Percentiles rank a stretch among this genome's conserved stretches.
Evolutionary conservation across 2,888 invertebrate species (phyloP).

Genomic region (Sturmia bella): DNA sequence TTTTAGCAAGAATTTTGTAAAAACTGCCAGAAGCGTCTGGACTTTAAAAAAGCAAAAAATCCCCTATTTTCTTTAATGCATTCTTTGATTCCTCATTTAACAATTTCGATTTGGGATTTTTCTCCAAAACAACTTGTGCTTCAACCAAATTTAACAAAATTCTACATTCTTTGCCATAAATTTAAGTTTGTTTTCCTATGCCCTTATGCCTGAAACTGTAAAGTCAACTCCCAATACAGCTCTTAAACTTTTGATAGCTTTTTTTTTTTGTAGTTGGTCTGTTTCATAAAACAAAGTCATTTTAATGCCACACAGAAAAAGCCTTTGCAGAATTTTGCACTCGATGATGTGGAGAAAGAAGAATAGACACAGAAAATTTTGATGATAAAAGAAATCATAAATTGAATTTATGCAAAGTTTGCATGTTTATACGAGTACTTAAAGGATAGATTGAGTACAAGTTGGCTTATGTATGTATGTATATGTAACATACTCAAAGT

Average conservation of each 20-base stretch:
- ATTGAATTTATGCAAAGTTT: constrained; percentile 69
- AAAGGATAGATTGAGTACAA: constrained; percentile 56
- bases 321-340: background rate
- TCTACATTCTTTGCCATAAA: too few species aligned
- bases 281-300: constrained; percentile 30
- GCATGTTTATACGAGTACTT: constrained; percentile 65
- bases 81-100: too few species aligned
- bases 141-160: too few species aligned
- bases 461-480: background rate
- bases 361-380: constrained; percentile 49
- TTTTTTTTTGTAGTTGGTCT: constrained; percentile 1
- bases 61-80: too few species aligned
- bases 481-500: constrained; percentile 27
- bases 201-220: background rate
- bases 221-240: background rate
- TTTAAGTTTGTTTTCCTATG: too few species aligned
- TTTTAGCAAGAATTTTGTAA: too few species aligned
- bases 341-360: constrained; percentile 18
- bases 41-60: too few species aligned
- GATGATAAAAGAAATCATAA: constrained; percentile 67
- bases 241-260: constrained; percentile 35
- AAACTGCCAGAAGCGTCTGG: too few species aligned
- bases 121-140: too few species aligned
- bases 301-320: constrained; percentile 17
- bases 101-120: too few species aligned